phyloP scores from a whole-genome alignment of 2,888 invertebrate genomes.

The Acronicta aceris region DNA sequence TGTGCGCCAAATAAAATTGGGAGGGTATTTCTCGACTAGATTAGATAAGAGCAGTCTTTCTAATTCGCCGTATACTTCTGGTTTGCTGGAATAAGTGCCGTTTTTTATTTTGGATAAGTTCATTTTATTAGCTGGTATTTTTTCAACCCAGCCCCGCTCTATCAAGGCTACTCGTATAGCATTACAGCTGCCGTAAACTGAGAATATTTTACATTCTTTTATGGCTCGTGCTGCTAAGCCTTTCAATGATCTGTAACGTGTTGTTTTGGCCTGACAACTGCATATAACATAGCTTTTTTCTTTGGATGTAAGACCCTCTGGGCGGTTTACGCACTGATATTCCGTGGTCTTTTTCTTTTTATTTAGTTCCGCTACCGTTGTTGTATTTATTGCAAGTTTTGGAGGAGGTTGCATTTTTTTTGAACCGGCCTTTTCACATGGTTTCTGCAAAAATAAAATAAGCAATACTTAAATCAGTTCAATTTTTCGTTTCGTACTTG shows the following conservation, averaged over 20 bases:
- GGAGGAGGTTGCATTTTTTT: slow-evolving; percentile 63
- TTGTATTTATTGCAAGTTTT: slow-evolving; percentile 55
- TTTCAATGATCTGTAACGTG: slow-evolving; percentile 76
- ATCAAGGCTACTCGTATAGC: slow-evolving; percentile 89
- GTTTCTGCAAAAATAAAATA: slow-evolving; percentile 33
- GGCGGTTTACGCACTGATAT: slow-evolving; percentile 47
- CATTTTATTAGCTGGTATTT: slow-evolving; percentile 83
- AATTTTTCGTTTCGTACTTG: not conserved
- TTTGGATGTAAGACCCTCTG: slow-evolving; percentile 74
- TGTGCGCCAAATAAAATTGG: slow-evolving; percentile 81
- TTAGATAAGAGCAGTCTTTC: slow-evolving; percentile 81
- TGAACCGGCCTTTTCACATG: slow-evolving; percentile 46
- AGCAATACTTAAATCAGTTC: not conserved
- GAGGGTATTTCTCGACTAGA: slow-evolving; percentile 73
- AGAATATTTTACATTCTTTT: slow-evolving; percentile 86
- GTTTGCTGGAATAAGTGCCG: slow-evolving; percentile 63
- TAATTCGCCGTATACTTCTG: slow-evolving; percentile 71
- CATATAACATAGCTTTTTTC: slow-evolving; percentile 77
- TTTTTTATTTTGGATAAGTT: slow-evolving; percentile 76
- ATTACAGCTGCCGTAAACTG: slow-evolving; percentile 85
- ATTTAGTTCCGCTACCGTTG: slow-evolving; percentile 4
- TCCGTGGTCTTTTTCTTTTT: slow-evolving; percentile 34
- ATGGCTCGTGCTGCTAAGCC: slow-evolving; percentile 84
- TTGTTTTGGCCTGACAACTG: slow-evolving; percentile 71
- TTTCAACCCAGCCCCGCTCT: slow-evolving; percentile 93